Evolutionary conservation across 2,113 vertebrate species (phyloP), one percentile per base, ranked within the genome.

Genomic region (Sorex fumeus): DNA sequence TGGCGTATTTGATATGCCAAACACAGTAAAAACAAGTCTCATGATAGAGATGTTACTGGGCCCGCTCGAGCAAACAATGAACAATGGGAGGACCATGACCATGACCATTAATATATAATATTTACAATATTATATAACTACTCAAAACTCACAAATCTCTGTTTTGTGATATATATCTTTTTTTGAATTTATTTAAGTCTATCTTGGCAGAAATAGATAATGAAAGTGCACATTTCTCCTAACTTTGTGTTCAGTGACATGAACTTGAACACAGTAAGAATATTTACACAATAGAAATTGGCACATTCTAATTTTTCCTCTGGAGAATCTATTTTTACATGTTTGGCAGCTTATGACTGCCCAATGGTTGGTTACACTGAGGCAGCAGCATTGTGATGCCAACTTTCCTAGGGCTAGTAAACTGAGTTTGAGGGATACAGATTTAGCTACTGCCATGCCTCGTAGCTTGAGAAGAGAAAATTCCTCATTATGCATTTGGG

Each of bases 241-340:
- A 93, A 32, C 11, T 76, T 15, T 19, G 6, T 15, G 18, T 62
- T 69, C 57, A 82, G 16, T 71, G 27, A 47, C 30, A 18, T 69
- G 45, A 89, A 91, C 64, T 74, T 47, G 53, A 70, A 18, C 50
- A 47, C 8, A 36, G 27, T 50, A 28, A 64, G 50, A 83, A 60
- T 66, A 82, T 93, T 91, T 86, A 32, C 27, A 66, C 47, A n/a
- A 62, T 7, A 47, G 23, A 81, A 88, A 78, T 43, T 47, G 64
- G 71, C 21, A 80, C 62, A 47, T 32, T 71, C 32, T 25, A 82
- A 71, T 60, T 88, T 86, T 11, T 40, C 45, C 8, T 15, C 45
- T 36, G 28, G 15, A n/a, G 18, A 53, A 28, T 36, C 64, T 2
- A 30, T 76, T 76, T 36, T 57, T 45, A 32, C 21, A 67, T 8